Evolutionary conservation across 2,797 vertebrate species (phyloP), one percentile per base, ranked within the genome.

Genomic region (Danionella dracula): DNA sequence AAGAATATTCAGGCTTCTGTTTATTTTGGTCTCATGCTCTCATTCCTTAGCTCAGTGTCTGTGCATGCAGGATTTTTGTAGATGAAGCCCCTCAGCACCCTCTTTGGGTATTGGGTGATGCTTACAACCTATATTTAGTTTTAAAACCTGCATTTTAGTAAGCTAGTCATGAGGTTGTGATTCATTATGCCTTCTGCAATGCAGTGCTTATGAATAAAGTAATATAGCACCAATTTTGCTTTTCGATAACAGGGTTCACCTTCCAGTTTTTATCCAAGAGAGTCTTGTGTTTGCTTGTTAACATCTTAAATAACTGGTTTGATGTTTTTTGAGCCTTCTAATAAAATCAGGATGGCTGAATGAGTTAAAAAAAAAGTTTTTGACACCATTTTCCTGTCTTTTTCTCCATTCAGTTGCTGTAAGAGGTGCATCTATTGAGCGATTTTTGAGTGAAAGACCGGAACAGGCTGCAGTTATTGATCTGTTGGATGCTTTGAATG

Each of bases 21-120:
- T 90, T 91, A 90, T 91, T 89, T 90, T 87, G 86, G 88, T 88
- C 86, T 73, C 76, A 81, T 87, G 88, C 87, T 84, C 84, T 88
- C 88, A 85, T 69, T 83, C 85, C 85, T 89, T 87, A 86, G 81
- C 83, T 86, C 81, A 86, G 81, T 70, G 85, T 87, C 85, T 87
- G 82, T 79, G 74, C 80, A 85, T 86, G 87, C 71, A 58, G 16
- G 17, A 32, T 56, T 66, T 77, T 67, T 56, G 81, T 78, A 60
- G 63, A 72, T 63, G 60, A 70, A 64, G 31, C 50, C 10, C 27
- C 19, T 54, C 21, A 31, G 68, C 58, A 66, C 73, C 73, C 64
- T 77, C 57, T 71, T 69, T 20, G 56, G 71, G 77, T 80, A 69
- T 78, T 54, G 4, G 41, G 70, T 54, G 29, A 66, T 41, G 44